phyloP scores from a whole-genome alignment of 1,140 invertebrate genomes.

The Aphelinus certus region DNA sequence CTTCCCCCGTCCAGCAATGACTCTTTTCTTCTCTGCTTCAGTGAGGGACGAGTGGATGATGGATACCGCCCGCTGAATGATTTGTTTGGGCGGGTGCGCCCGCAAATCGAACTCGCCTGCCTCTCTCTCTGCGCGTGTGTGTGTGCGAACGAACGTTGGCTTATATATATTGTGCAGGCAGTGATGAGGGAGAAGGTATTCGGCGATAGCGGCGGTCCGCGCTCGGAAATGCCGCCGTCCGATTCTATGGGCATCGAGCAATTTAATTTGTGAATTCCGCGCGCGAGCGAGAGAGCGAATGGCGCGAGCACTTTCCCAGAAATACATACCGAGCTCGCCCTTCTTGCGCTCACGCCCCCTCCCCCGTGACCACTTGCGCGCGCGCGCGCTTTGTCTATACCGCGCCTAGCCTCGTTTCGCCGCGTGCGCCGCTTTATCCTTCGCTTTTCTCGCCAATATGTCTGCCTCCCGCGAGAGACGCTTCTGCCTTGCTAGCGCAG shows the following conservation, averaged over 20 bases:
- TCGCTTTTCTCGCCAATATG: not conserved
- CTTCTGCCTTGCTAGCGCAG: not conserved
- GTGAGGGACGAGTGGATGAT: not conserved
- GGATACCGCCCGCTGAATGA: slow-evolving; percentile 27
- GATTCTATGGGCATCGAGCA: slow-evolving; percentile 54
- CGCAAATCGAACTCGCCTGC: not conserved
- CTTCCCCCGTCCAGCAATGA: slow-evolving; percentile 7
- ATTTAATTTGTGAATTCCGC: slow-evolving; percentile 61
- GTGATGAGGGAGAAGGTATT: slow-evolving; percentile 5
- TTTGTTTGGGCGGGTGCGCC: slow-evolving; percentile 13
- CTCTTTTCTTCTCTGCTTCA: not conserved
- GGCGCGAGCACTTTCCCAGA: slow-evolving; percentile 49
- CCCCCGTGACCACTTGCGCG: too few species aligned
- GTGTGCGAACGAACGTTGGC: too few species aligned
- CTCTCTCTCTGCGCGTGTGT: too few species aligned
- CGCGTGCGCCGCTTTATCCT: not conserved
- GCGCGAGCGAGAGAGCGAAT: slow-evolving; percentile 42
- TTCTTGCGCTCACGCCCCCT: too few species aligned
- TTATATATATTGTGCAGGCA: not conserved
- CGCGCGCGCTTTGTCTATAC: not conserved
- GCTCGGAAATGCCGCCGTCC: slow-evolving; percentile 28
- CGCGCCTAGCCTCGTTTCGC: too few species aligned
- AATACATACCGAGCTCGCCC: slow-evolving; percentile 45
- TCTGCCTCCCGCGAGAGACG: not conserved
- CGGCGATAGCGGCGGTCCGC: not conserved